Base-by-base conservation (phyloP, 2,113 vertebrate genomes). In the Morone chrysops region DNA sequence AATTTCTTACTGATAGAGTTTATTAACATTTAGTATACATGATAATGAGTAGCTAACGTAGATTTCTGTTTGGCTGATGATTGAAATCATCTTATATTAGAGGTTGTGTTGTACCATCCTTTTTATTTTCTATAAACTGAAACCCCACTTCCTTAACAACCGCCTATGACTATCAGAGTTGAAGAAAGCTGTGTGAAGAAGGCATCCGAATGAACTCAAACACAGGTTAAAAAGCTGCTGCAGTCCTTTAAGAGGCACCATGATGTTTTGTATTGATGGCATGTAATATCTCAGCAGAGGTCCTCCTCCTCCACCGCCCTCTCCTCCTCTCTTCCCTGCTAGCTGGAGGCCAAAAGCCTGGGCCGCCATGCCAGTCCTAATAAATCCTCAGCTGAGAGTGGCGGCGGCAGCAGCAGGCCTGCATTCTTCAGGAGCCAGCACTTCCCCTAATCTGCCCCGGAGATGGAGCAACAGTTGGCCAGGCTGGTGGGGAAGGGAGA, bases 401-500 rank as follows among this genome's bases (percentile, higher is more conserved):
- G 91, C 72, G 1, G 90, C 61, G 0, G 87, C 88, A 81, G 84
- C 87, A 91, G 91, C 79, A 93, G 93, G 84, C 78, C 73, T 70
- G 88, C 92, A 92, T 95, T 94, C 88, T 92, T 92, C 83, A 90
- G 89, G 73, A 93, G 92, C 86, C 85, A 75, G 72, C 83, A 90
- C 81, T 92, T 93, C 84, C 91, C 88, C 87, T 86, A 87, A 87
- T 90, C 88, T 88, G 88, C 91, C 83, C 88, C 40, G 69, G 87
- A 94, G 84, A 89, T 92, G 92, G 87, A 91, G 87, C 84, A 91
- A 88, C 86, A 92, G 78, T 91, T 94, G 92, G 90, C 85, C 78
- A 82, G 63, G 73, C 87, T 78, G 72, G 57, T 80, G 47, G 88
- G 76, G 72, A 83, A 80, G 16, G 47, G 36, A 41, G 48, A 14